These are phyloP conservation scores for Sciurus carolinensis DNA, from an alignment of 2,797 vertebrate species.

Conservation along the genomic window DNA sequence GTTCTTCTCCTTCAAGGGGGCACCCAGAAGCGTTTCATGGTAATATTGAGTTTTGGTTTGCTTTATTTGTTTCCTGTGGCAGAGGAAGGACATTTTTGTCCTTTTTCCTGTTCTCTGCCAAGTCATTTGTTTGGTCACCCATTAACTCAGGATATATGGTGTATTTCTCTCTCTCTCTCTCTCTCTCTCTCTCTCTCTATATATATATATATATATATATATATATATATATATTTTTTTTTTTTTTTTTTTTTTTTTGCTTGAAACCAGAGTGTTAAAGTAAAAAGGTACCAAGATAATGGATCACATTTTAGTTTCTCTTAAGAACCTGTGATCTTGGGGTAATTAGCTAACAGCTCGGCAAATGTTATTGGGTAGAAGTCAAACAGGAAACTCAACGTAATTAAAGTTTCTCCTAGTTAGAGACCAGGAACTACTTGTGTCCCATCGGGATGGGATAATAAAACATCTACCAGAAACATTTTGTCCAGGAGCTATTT, in stretches of 20 bases:
- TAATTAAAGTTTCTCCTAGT: conserved; percentile 66
- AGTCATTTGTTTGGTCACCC: conserved; percentile 67
- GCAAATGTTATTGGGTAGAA: conserved; percentile 54
- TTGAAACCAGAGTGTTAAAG: conserved; percentile 37
- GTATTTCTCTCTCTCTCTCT: conserved; percentile 7
- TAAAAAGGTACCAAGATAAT: conserved; percentile 35
- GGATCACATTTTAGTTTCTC: conserved; percentile 60
- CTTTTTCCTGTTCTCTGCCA: conserved; percentile 68
- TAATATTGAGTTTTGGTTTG: conserved; percentile 67
- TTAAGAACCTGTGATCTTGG: conserved; percentile 45
- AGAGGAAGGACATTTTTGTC: conserved; percentile 67
- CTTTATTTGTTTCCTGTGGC: conserved; percentile 68
- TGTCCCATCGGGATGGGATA: not conserved
- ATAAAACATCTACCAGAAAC: conserved; percentile 6
- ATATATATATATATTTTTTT: too few relatives aligned
- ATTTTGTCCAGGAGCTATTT: not conserved
- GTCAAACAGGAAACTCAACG: not conserved
- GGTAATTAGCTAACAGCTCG: conserved; percentile 62
- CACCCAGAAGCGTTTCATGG: conserved; percentile 35
- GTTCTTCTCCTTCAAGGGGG: conserved; percentile 33
- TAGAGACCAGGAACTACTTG: not conserved
- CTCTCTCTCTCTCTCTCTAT: too few relatives aligned
- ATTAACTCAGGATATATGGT: conserved; percentile 67
- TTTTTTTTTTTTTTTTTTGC: not conserved
- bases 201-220: too few relatives aligned